Conservation (phyloP, 2,888 invertebrate species). For the Tuberolachnus salignus region DNA sequence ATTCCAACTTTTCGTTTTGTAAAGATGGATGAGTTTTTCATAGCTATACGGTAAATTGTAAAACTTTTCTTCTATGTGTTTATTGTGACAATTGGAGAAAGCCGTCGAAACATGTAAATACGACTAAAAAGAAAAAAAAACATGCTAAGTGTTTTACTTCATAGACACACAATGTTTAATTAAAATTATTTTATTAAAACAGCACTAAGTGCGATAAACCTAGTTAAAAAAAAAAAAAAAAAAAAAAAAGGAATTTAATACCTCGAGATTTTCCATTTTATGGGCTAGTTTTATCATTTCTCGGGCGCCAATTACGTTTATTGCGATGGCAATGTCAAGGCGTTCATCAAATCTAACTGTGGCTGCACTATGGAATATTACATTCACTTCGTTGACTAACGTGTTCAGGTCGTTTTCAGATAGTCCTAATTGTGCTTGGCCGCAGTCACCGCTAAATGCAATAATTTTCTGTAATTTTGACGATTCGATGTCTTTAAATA, state of each 20-base stretch:
- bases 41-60: conserved; percentile 58
- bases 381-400: conserved; percentile 58
- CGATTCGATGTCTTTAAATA: conserved; percentile 58
- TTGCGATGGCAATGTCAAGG: conserved; percentile 58
- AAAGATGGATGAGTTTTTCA: conserved; percentile 58
- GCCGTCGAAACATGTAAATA: conserved; percentile 59
- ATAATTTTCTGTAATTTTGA: conserved; percentile 57
- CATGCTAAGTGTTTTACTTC: neutral
- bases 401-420: conserved; percentile 55
- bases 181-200: no score
- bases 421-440: conserved; percentile 58
- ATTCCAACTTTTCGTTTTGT: conserved; percentile 57
- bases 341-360: conserved; percentile 59
- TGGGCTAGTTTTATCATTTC: conserved; percentile 58
- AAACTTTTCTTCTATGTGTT: conserved; percentile 58
- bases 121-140: conserved; percentile 56
- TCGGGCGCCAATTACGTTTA: conserved; percentile 58
- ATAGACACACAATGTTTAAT: no score
- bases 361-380: conserved; percentile 60
- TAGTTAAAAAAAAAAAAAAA: conserved; percentile 30
- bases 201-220: no score
- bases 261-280: conserved; percentile 57
- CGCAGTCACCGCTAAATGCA: conserved; percentile 59
- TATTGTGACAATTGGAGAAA: conserved; percentile 58
- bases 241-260: conserved; percentile 13